Evolutionary conservation across 2,888 invertebrate species (phyloP), one percentile per base, ranked within the genome.

Genomic region (Drosophila glabriapex): DNA sequence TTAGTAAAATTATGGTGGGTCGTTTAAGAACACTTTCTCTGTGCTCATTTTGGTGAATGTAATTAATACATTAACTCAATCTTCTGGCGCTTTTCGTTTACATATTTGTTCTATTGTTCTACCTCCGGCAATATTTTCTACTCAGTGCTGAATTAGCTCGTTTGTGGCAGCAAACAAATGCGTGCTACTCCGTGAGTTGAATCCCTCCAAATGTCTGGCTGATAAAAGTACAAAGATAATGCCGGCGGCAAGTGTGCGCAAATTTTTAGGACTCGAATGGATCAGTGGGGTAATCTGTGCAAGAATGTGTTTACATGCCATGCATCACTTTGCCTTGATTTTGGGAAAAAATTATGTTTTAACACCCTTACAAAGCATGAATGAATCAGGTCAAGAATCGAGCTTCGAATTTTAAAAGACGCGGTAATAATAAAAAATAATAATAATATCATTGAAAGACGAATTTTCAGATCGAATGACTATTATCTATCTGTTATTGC

Each of bases 181-280:
- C 43, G 60, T 68, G 50, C 49, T 22, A 56, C 33, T 54, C 66
- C 59, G 56, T 72, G 69, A 43, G 43, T 62, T 59, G 61, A 68
- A 60, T 73, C 37, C 55, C 31, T 67, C 25, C 50, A 66, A 56
- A 68, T 62, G 64, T 77, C 83, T 76, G 67, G 25, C 80, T 76
- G 90, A 87, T 87, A 89, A 84, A 77, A 73, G 83, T 53, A 79
- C 76, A 79, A 83, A 69, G 76, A 76, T 76, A 75, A 53, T n/a
- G 89, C 86, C 80, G n/a, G 29, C 63, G 85, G 89, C 82, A 74
- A 53, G 62, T 69, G 79, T 84, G 63, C 43, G 41, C 22, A 53
- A 76, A 67, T 76, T 67, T 53, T 68, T 62, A 4, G 50, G 41
- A 58, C 58, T 60, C 33, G 29, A 60, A 39, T 25, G 52, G 25